These are phyloP conservation scores for Zalophus californianus DNA, from an alignment of 2,797 vertebrate species.

Conservation along the genomic window DNA sequence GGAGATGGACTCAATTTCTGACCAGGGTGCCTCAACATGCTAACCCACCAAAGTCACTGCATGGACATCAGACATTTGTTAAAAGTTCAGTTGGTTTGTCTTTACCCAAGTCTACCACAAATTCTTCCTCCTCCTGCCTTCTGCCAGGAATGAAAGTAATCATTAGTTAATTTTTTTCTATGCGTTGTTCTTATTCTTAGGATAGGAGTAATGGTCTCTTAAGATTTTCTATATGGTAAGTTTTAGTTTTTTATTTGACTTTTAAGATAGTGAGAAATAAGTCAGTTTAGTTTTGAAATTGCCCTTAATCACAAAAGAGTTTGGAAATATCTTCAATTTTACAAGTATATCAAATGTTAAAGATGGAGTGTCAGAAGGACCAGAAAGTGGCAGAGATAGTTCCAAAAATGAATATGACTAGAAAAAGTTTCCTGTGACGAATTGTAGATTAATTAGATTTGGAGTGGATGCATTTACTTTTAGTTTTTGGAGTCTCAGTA, in stretches of 20 bases:
- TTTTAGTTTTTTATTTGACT: not conserved
- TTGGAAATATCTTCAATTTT: not conserved
- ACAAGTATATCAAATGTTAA: not conserved
- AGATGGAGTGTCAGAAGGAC: not conserved
- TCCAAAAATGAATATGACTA: conserved; percentile 16
- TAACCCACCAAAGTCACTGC: not conserved
- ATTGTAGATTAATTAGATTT: not conserved
- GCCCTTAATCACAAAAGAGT: not conserved
- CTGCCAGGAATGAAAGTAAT: not conserved
- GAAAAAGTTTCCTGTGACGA: not conserved
- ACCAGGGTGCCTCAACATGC: accelerated
- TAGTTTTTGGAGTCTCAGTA: not conserved
- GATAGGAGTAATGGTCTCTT: not conserved
- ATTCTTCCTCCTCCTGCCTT: not conserved
- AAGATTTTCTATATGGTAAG: not conserved
- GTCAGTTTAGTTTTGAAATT: not conserved
- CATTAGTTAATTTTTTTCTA: not conserved
- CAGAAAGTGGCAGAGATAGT: not conserved
- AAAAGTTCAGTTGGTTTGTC: not conserved
- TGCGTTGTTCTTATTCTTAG: not conserved
- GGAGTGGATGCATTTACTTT: not conserved
- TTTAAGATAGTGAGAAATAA: not conserved
- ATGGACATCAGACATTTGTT: not conserved
- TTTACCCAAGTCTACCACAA: not conserved
- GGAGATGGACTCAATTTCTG: not conserved